phyloP scores from a whole-genome alignment of 2,113 vertebrate genomes.

The Catharus fuscescens region DNA sequence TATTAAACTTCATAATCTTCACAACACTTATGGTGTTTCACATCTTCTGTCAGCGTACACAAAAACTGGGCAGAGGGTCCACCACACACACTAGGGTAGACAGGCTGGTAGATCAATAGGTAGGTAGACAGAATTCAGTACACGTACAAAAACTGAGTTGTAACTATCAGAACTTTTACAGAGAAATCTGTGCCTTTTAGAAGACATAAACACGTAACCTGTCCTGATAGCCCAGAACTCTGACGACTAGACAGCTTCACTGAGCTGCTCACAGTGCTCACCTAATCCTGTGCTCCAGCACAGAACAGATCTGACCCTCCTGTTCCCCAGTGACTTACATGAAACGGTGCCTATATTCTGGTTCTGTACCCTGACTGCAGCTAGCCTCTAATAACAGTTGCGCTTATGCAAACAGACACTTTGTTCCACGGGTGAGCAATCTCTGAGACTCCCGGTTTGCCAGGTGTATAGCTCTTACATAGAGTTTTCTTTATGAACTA shows the following conservation, averaged over 20 bases:
- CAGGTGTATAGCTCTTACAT: not conserved
- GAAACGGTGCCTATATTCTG: not conserved
- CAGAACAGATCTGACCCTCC: not conserved
- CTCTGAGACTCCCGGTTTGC: not conserved
- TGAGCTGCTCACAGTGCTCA: not conserved
- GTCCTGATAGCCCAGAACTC: not conserved
- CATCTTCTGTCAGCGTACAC: not conserved
- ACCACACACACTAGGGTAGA: not conserved
- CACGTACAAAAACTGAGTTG: not conserved
- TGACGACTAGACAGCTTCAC: not conserved
- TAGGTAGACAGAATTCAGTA: not conserved
- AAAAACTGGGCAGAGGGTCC: not conserved
- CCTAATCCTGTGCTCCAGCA: not conserved
- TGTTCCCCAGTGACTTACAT: not conserved
- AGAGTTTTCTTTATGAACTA: not conserved
- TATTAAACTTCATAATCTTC: not conserved
- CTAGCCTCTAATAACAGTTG: not conserved
- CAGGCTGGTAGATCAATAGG: not conserved
- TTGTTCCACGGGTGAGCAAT: not conserved
- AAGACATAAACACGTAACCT: not conserved
- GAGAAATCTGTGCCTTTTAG: not conserved
- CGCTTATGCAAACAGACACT: not conserved
- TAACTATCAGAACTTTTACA: not conserved
- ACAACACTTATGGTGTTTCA: not conserved
- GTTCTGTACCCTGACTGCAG: not conserved